Base-by-base conservation (phyloP, 2,888 invertebrate genomes). In the Dynastes grantii region DNA sequence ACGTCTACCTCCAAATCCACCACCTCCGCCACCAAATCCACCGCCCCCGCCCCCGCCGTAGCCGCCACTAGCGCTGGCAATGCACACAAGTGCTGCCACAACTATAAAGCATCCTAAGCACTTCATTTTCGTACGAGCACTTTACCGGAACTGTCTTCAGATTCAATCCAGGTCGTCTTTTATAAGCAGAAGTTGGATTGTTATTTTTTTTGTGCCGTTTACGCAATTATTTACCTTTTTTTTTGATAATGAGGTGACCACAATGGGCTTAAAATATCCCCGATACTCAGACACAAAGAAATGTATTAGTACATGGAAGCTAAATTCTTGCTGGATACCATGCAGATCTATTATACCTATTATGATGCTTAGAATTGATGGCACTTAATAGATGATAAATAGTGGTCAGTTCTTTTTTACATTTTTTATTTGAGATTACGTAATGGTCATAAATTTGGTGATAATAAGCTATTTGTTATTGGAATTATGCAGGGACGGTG, bases 31-130 rank as follows among this genome's bases (percentile, higher is more conserved):
- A 22, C 22, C 22, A 22, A 22, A 22, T 29, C 71, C 71, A 22
- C 75, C 75, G 9, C 75, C 75, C 2, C 81, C 81, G 8, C 76
- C 78, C 1, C 70, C 67, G 16, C 67, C 53, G n/a, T 58, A 55
- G 37, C 73, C 73, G 9, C 73, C 73, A 58, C 73, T 58, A 51
- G 55, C 76, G 27, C 11, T 32, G 22, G 55, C 76, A 13, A 76
- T 22, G 22, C 76, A 76, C 22, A 63, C 67, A 2, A 67, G 9
- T 40, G 76, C 37, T 9, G 67, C 64, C 32, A 76, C 32, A 16
- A 73, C 73, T n/a, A 73, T 37, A 22, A 58, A 58, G 22, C 40
- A 58, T 1, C 55, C 73, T 13, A 73, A 58, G 16, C n/a, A 58
- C 58, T 58, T 73, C 73, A 73, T 73, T 37, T 70, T 40, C 45